Evolutionary conservation across 2,797 vertebrate species (phyloP).

Genomic region (Phataginus tricuspis): DNA sequence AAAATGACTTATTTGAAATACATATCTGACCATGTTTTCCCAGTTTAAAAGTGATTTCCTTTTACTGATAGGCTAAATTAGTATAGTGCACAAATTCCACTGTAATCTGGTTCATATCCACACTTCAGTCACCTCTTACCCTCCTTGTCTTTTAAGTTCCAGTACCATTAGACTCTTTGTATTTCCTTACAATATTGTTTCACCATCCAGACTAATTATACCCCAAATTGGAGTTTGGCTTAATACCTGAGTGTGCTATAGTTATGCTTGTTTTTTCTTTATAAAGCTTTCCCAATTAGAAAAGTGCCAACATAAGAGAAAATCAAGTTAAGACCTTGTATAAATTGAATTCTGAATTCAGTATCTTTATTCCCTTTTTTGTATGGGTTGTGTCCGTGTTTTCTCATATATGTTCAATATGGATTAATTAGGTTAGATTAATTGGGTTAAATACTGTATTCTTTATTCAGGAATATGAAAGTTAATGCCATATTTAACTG

Average conservation of each 20-base stretch:
- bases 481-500: not conserved
- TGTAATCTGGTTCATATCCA: not conserved
- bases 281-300: not conserved
- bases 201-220: not conserved
- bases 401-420: not conserved
- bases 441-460: not conserved
- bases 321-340: not conserved
- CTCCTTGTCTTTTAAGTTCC: not conserved
- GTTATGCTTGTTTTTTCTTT: not conserved
- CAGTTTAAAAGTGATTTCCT: not conserved
- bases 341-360: not conserved
- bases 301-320: not conserved
- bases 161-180: not conserved
- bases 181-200: not conserved
- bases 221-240: not conserved
- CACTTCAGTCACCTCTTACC: not conserved
- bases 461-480: not conserved
- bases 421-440: not conserved
- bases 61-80: not conserved
- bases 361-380: conserved; percentile 14
- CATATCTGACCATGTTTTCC: not conserved
- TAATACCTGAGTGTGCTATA: not conserved
- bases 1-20: not conserved
- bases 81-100: not conserved
- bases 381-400: not conserved